Percentiles rank a stretch among this genome's conserved stretches.
Evolutionary conservation across 1,140 invertebrate species (phyloP).

Genomic region (Lordiphosa stackelbergi): DNA sequence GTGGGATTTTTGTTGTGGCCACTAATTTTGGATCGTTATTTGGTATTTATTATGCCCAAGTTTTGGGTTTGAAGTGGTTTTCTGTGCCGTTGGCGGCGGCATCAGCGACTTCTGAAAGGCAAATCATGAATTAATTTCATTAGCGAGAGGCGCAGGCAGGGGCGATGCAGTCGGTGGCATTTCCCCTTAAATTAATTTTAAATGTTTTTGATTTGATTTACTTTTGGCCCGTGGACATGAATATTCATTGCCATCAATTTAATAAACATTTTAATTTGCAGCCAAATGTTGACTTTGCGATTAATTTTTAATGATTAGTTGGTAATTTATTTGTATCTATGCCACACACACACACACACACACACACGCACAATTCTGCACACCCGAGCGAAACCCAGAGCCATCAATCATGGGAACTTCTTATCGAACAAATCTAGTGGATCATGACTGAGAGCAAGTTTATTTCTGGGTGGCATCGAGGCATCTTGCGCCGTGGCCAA

Average conservation of each 20-base stretch:
- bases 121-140: constrained; percentile 71
- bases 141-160: constrained; percentile 27
- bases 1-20: constrained; percentile 31
- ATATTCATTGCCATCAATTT: constrained; percentile 61
- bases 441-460: constrained; percentile 32
- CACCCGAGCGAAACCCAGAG: constrained; percentile 13
- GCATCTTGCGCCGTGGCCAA: constrained; percentile 43
- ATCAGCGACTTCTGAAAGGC: constrained; percentile 45
- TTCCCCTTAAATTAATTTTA: constrained; percentile 52
- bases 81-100: constrained; percentile 38
- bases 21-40: constrained; percentile 61
- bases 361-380: constrained; percentile 15
- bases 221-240: constrained; percentile 31
- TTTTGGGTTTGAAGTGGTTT: constrained; percentile 12
- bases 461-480: constrained; percentile 29
- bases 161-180: constrained; percentile 33
- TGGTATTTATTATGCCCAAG: constrained; percentile 58
- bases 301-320: constrained; percentile 64
- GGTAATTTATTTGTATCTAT: constrained; percentile 58
- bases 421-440: constrained; percentile 15
- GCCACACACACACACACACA: constrained; percentile 15
- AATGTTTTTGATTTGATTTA: constrained; percentile 13
- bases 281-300: constrained; percentile 48
- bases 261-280: constrained; percentile 73
- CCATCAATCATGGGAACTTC: constrained; percentile 42